Base-by-base conservation (phyloP, 2,113 vertebrate species). In the Turdus rufiventris region DNA sequence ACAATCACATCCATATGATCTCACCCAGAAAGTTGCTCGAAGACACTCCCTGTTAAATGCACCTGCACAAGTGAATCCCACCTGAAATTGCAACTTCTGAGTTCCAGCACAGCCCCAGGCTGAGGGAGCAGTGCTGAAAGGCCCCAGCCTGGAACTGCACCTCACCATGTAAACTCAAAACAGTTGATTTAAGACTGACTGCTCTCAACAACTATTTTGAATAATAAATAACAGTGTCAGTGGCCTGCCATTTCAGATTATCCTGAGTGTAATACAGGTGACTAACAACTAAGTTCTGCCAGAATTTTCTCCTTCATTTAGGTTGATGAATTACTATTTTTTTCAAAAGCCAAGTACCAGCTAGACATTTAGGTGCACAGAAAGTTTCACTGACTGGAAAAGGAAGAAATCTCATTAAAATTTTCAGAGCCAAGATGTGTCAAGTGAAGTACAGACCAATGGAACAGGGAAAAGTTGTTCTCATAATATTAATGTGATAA, bases 391-490 rank as follows among this genome's bases (percentile, higher is more conserved):
- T 57, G 45, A 43, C 18, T 47, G 20, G 56, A 66, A 93, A 93
- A 88, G 21, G 31, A 34, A 86, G 47, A 91, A 88, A 91, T 50
- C 74, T 88, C 53, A 83, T 79, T 88, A 90, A 91, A 93, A 89
- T 66, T 42, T 94, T 84, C 47, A 31, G 17, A 95, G 34, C 12
- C 43, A 87, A 56, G 53, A 74, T 53, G 36, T 68, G 48, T 50
- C 65, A 95, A 91, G 28, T 40, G 29, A 79, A 79, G 28, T 19
- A 85, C 6, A 54, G 12, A 25, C 42, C 63, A 43, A n/a, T 57
- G 42, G 50, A 83, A 14, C 38, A 47, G 31, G 33, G 5, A 62
- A 92, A 93, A 95, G 85, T 63, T n/a, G 3, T 58, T 86, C 60
- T 88, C 34, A 40, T 42, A 70, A 58, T 21, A 66, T 42, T 75